Evolutionary conservation across 92 coral and sea anemone species (phyloP), one percentile per base, ranked within the genome.

Genomic region (Paragorgia papillata): DNA sequence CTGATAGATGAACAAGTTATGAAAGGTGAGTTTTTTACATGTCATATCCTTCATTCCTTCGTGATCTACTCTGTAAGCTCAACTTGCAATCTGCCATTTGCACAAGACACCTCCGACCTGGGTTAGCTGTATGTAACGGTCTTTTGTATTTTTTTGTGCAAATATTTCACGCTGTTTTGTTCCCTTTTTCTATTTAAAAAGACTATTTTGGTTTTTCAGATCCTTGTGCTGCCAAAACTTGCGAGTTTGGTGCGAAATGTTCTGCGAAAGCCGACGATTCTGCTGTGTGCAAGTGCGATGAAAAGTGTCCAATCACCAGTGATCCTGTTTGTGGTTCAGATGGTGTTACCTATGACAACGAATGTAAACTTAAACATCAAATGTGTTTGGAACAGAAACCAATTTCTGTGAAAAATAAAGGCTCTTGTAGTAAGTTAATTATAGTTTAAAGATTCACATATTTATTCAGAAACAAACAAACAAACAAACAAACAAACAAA

Each of bases 381-480:
- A 88, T 96, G 18, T 94, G 98, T 82, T 81, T 87, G 69, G 51
- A 76, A 5, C 80, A 91, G 77, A 86, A 91, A 34, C 93, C 94
- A 55, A 88, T 94, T 29, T 39, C 89, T 10, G 87, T 94, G 18
- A 69, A 63, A 21, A 80, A 83, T 62, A 80, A 69, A 68, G 98
- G 94, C 69, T 87, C 75, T 49, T 91, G 97, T 78, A 91, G 98
- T 94, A 84, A 69, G 97, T 75, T n/a, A n/a, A n/a, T n/a, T n/a
- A n/a, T n/a, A n/a, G n/a, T n/a, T n/a, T n/a, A n/a, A n/a, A n/a
- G n/a, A n/a, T n/a, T n/a, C n/a, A n/a, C n/a, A n/a, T n/a, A n/a
- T n/a, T n/a, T n/a, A n/a, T n/a, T n/a, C n/a, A n/a, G n/a, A n/a
- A n/a, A n/a, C n/a, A n/a, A n/a, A n/a, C n/a, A n/a, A n/a, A n/a